These are phyloP conservation scores for Darevskia mixta DNA, from an alignment of 2,797 vertebrate genomes.

Conservation along the genomic window DNA sequence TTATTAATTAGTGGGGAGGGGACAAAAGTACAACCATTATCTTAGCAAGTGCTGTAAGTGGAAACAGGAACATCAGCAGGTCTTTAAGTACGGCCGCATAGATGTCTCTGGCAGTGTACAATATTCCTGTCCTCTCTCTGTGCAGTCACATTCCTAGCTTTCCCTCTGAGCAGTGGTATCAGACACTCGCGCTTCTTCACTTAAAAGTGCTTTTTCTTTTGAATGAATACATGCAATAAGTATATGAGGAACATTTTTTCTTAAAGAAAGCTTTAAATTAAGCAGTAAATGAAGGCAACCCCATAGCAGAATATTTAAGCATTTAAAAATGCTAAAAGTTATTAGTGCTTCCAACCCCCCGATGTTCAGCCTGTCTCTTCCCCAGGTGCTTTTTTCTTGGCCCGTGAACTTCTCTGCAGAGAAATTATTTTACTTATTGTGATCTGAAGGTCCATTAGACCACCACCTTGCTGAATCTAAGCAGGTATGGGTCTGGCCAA, in stretches of 20 bases:
- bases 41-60: conserved; percentile 59
- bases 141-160: conserved; percentile 34
- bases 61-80: conserved; percentile 47
- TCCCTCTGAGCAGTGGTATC: background rate
- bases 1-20: conserved; percentile 62
- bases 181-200: conserved; percentile 25
- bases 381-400: background rate
- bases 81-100: conserved; percentile 44
- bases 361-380: background rate
- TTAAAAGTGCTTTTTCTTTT: conserved; percentile 17
- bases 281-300: background rate
- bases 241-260: background rate
- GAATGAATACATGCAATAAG: background rate
- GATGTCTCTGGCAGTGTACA: conserved; percentile 52
- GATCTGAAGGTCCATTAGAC: too few species aligned
- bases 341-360: background rate
- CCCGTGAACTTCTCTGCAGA: background rate
- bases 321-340: background rate
- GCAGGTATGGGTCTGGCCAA: too few species aligned
- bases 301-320: background rate
- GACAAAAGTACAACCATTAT: conserved; percentile 54
- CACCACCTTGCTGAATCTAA: too few species aligned
- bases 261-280: background rate
- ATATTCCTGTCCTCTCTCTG: conserved; percentile 38
- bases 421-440: background rate